Evolutionary conservation across 1,140 invertebrate species (phyloP), one percentile per base, ranked within the genome.

Genomic region (Listronotus bonariensis): DNA sequence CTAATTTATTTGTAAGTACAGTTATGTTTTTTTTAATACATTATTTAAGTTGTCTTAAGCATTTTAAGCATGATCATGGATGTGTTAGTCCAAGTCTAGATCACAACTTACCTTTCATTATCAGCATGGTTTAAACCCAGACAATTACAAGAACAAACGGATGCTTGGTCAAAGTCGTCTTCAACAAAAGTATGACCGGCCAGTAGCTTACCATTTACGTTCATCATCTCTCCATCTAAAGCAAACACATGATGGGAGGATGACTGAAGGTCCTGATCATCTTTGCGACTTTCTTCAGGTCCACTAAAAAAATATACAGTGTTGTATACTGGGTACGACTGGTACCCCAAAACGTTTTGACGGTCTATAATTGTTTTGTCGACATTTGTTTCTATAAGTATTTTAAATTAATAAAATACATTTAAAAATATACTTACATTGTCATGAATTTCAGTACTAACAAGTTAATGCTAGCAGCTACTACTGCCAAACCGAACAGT

Each of bases 371-470:
- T 45, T 26, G 20, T 26, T 26, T 26, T 5, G 20, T 26, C 1
- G 20, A 26, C 5, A 26, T 26, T 26, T 26, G 20, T 26, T 26
- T 26, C 20, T 26, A 26, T 26, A 26, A 26, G 20, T 26, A 26
- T 26, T 26, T 26, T 3, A 1, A 26, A 26, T 3, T 26, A 26
- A 26, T 3, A 26, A 26, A n/a, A n/a, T n/a, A n/a, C n/a, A 31
- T 15, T 43, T 6, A 10, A 9, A n/a, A 26, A 11, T 34, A 10
- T 59, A 82, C 83, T 85, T 80, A 90, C 94, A 99, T 97, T 3
- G 97, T 99, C 88, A 99, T 93, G 81, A 99, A 99, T 32, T 97
- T 86, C 0, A 99, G 86, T 0, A 99, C 97, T 1, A 99, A 82
- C 43, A 99, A 86, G 82, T 99, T 99, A 72, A 99, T 98, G 68